Evolutionary conservation across 2,888 invertebrate genomes (phyloP).

Genomic region (Heliconius erato): DNA sequence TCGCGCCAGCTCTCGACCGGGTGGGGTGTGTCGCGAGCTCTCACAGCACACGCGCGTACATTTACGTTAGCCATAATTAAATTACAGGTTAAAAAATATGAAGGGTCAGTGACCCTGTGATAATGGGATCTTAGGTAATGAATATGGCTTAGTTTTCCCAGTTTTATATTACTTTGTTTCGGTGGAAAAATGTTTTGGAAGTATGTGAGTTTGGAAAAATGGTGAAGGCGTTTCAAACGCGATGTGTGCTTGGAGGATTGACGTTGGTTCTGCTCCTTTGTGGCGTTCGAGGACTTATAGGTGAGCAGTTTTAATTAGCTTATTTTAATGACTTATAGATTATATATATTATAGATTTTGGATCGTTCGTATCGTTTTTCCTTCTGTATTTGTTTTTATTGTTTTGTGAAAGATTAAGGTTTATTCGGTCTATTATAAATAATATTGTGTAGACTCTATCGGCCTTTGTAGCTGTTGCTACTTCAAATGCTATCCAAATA

Average conservation of each 20-base stretch:
- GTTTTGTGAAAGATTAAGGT: too few species aligned
- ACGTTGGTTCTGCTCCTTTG: constrained; percentile 64
- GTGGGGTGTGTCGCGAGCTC: constrained; percentile 57
- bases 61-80: constrained; percentile 74
- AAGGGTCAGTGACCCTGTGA: constrained; percentile 64
- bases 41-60: constrained; percentile 62
- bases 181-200: constrained; percentile 71
- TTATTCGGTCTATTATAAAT: too few species aligned
- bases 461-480: too few species aligned
- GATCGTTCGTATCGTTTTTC: background rate
- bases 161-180: constrained; percentile 59
- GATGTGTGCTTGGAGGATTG: constrained; percentile 74
- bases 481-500: too few species aligned
- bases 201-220: constrained; percentile 81
- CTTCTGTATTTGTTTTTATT: too few species aligned
- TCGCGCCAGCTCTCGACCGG: constrained; percentile 62
- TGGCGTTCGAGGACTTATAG: constrained; percentile 76
- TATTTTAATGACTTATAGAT: too few species aligned
- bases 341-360: background rate
- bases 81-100: constrained; percentile 66
- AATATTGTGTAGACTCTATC: too few species aligned
- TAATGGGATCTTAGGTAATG: constrained; percentile 68
- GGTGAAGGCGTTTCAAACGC: constrained; percentile 73
- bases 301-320: constrained; percentile 58
- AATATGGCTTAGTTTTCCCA: constrained; percentile 61